These are phyloP conservation scores for Falco columbarius DNA, from an alignment of 2,797 vertebrate genomes.

Conservation along the genomic window DNA sequence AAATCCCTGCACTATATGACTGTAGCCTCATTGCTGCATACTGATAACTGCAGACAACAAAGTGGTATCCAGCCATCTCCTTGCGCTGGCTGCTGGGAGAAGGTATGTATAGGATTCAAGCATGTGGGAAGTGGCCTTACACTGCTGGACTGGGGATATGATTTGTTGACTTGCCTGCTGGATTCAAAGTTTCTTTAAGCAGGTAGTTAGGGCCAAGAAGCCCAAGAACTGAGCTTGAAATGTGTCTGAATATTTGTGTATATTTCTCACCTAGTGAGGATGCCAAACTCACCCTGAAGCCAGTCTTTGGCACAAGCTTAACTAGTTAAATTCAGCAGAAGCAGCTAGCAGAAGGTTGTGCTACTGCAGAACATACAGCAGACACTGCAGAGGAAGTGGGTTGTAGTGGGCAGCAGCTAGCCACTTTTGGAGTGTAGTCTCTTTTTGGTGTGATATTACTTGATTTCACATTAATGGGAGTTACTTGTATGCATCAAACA, in stretches of 20 bases:
- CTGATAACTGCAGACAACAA: not conserved
- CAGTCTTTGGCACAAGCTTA: not conserved
- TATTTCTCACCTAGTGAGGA: not conserved
- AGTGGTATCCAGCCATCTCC: not conserved
- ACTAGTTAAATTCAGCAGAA: not conserved
- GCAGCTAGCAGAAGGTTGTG: slow-evolving; percentile 21
- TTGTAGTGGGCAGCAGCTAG: slow-evolving; percentile 22
- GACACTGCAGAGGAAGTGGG: slow-evolving; percentile 7
- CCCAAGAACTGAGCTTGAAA: not conserved
- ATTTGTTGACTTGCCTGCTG: not conserved
- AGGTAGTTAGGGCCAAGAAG: not conserved
- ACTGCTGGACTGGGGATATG: not conserved
- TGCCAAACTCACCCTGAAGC: slow-evolving; percentile 17
- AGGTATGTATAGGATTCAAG: not conserved
- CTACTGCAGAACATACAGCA: not conserved
- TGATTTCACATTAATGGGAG: slow-evolving; percentile 22
- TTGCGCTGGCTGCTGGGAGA: not conserved
- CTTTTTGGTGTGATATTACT: not conserved
- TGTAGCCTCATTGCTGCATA: not conserved
- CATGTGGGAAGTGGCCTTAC: not conserved
- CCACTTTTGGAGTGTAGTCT: not conserved
- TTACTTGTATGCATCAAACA: slow-evolving; percentile 35
- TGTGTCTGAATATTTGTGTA: not conserved
- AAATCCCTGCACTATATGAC: not conserved
- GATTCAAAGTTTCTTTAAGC: not conserved